Conservation (phyloP, 1,140 invertebrate species). For the Solenopsis invicta region DNA sequence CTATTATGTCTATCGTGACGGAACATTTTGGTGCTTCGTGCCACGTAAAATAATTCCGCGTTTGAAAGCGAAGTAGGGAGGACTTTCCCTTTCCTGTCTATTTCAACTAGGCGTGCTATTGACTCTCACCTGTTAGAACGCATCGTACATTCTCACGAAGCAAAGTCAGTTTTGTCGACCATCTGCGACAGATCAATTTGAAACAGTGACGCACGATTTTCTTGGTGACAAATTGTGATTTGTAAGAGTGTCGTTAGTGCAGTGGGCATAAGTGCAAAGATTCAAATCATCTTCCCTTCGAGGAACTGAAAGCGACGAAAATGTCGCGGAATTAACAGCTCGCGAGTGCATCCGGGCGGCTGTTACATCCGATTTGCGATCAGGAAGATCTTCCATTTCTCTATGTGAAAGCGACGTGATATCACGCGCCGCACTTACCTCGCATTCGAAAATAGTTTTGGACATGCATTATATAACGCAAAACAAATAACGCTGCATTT, state of each 20-base stretch:
- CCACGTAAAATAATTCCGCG: neutral
- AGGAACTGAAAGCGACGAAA: neutral
- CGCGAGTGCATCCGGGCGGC: neutral
- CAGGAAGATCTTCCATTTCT: slow-evolving; percentile 41
- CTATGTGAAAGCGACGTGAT: slow-evolving; percentile 35
- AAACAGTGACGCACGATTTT: slow-evolving; percentile 24
- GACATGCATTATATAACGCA: slow-evolving; percentile 17
- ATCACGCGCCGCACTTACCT: slow-evolving; percentile 9
- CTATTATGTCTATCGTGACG: slow-evolving; percentile 13
- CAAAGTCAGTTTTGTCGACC: neutral
- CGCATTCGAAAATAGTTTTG: slow-evolving; percentile 34
- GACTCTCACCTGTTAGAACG: slow-evolving; percentile 11
- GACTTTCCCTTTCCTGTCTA: slow-evolving; percentile 75
- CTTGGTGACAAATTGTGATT: slow-evolving; percentile 2
- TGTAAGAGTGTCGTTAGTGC: neutral
- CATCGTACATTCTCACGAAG: neutral
- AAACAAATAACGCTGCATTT: slow-evolving; percentile 28
- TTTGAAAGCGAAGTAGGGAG: slow-evolving; percentile 20
- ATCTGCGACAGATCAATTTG: slow-evolving; percentile 44
- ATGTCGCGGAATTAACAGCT: neutral
- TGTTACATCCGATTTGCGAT: neutral
- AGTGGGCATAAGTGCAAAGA: neutral
- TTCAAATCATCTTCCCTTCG: neutral
- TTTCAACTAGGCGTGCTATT: neutral
- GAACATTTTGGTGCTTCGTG: neutral